Evolutionary conservation across 2,888 invertebrate genomes (phyloP), one percentile per base, ranked within the genome.

Genomic region (Drosophila melanosoma): DNA sequence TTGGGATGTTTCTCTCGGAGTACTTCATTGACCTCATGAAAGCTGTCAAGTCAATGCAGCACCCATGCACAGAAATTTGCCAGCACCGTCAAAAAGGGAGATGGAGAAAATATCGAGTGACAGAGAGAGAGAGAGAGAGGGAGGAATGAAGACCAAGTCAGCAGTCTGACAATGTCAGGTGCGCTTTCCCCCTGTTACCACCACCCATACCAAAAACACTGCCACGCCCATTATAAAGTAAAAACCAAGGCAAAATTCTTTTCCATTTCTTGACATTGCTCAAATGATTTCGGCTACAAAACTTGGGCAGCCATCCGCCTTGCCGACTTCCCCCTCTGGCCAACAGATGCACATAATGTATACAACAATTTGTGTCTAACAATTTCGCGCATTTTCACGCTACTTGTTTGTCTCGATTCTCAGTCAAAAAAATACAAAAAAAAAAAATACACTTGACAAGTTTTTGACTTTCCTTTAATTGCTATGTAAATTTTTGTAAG

Each of bases 301-400:
- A 84, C 48, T 85, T 85, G 68, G 73, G 65, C 74, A 53, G 49
- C 48, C 40, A 29, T 17, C 12, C 35, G 40, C 45, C 17, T 36
- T 3, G 17, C n/a, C 3, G 17, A 8, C 29, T 12, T 12, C 32
- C 48, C 35, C 51, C 20, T 5, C 12, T 29, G 7, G 3, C 32
- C 26, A 35, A 2, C 38, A 56, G 64, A 59, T 83, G 87, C 85
- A 87, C 84, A 84, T 89, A 84, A 89, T 89, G 82, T 75, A 87
- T 79, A 83, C 88, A 77, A 74, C 66, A 82, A 83, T 71, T 69
- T 82, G 76, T 78, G 73, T 85, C 90, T 85, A 85, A 89, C 86
- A 85, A 86, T 86, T 90, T 90, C 81, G 81, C 79, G 89, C 87
- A 88, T 89, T 86, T 86, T 86, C 87, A 90, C 85, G 85, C 88